Percentiles rank a stretch among this genome's conserved stretches.
phyloP scores from a whole-genome alignment of 2,797 vertebrate genomes.

The Tangara arthus region DNA sequence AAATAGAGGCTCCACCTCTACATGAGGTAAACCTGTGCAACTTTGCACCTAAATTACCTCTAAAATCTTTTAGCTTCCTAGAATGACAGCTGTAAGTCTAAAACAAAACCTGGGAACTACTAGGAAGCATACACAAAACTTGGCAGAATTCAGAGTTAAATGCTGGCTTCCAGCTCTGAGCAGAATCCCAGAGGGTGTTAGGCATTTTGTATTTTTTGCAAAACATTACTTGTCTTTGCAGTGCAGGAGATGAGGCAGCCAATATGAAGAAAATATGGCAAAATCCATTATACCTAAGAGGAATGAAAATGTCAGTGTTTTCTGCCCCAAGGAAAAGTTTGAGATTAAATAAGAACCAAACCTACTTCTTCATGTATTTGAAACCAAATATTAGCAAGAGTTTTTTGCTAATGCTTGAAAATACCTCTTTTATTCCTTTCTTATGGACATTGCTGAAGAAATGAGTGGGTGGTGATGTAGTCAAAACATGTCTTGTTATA shows the following conservation, averaged over 20 bases:
- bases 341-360: conserved; percentile 4
- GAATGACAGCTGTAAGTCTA: not conserved
- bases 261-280: not conserved
- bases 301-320: conserved; percentile 10
- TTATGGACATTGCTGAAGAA: not conserved
- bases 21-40: not conserved
- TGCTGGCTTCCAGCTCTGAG: not conserved
- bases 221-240: not conserved
- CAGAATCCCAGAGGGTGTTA: not conserved
- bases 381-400: not conserved
- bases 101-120: not conserved
- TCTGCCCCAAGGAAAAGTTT: not conserved
- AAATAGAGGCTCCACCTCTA: not conserved
- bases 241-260: not conserved
- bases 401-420: not conserved
- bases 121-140: not conserved
- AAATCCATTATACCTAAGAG: not conserved
- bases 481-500: conserved; percentile 15
- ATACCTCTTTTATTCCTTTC: not conserved
- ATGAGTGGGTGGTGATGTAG: not conserved
- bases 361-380: not conserved
- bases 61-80: not conserved
- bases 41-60: not conserved
- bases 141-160: not conserved
- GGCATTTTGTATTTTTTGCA: conserved; percentile 24